Evolutionary conservation across 2,113 vertebrate species (phyloP), one percentile per base, ranked within the genome.

Genomic region (Parotia lawesii): DNA sequence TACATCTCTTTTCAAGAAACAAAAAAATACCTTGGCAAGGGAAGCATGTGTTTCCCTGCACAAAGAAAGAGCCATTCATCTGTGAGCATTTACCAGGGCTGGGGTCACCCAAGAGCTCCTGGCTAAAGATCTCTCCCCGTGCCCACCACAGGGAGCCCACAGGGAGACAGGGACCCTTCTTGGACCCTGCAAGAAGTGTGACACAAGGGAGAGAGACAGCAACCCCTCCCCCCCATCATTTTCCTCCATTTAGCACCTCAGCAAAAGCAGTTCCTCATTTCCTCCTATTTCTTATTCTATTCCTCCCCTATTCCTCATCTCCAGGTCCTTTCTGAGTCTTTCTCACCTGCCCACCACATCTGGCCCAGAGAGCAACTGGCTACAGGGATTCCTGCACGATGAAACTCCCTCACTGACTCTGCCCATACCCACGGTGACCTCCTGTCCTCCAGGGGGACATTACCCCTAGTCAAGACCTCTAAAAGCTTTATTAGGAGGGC

Each of bases 221-320:
- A 7, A n/a, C 1, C 9, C 3, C 8, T 7, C 3, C 12, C 6
- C 2, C 1, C 3, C 1, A 4, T 9, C 1, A 1, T 51, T 58
- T 79, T 2, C 33, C 72, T 33, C 65, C 12, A 4, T 28, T 78
- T 14, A 71, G n/a, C 64, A 75, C 51, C 47, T 17, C 44, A 40
- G 27, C 22, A 33, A 40, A 83, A 33, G 40, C 12, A 1, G 4
- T 14, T 77, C 60, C 69, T 70, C 3, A 2, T 66, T 77, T n/a
- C 50, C 69, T 51, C 10, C 10, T 54, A 2, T 40, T 92, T 64
- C 40, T 75, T 35, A 4, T 7, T 60, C 27, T 23, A 2, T 20
- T 44, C 13, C 28, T 25, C 28, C 23, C 29, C 40, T 20, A 0
- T 24, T 73, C 22, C 47, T 65, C 18, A 10, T 35, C 35, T 44